These are phyloP conservation scores for human (Homo sapiens) DNA, from an alignment of 2,113 vertebrate genomes.

Conservation along the genomic window GRCh38 chr16:54393001-54393500, in stretches of 20 bases:
- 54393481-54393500: neutral
- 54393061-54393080: neutral
- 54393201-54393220: neutral
- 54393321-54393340: neutral
- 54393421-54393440: neutral
- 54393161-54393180: neutral
- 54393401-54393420: neutral
- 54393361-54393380: neutral
- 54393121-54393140: neutral
- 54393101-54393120: neutral
- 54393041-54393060: neutral
- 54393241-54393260: neutral
- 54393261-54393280: neutral
- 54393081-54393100: neutral
- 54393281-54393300: neutral
- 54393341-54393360: neutral
- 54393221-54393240: neutral
- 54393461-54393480: neutral
- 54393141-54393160: neutral
- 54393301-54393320: neutral
- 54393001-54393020: neutral
- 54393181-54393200: neutral
- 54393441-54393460: slow-evolving; percentile 9
- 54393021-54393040: neutral
- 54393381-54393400: neutral